Percentiles rank a stretch among this genome's conserved stretches.
phyloP scores from a whole-genome alignment of 2,888 invertebrate genomes.

The Callyntrura sp. region DNA sequence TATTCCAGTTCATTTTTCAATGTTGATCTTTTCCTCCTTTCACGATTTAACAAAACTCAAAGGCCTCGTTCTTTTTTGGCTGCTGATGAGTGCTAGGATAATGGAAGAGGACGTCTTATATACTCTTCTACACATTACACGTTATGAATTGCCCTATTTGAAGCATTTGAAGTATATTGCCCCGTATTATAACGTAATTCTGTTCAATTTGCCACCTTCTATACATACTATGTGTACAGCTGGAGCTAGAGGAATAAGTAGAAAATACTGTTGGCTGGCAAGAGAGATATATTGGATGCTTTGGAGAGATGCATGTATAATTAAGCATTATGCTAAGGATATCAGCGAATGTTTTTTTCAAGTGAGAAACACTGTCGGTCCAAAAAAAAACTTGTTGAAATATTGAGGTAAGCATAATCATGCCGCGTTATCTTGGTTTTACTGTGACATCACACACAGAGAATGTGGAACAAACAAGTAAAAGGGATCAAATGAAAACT shows the following conservation, averaged over 20 bases:
- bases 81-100: background rate
- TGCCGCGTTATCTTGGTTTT: background rate
- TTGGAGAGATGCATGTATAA: background rate
- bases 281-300: background rate
- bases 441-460: background rate
- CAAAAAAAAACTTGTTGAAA: slow-evolving; percentile 41
- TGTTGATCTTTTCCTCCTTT: slow-evolving; percentile 81
- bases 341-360: background rate
- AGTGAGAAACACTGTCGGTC: slow-evolving; percentile 6
- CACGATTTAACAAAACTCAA: slow-evolving; percentile 77
- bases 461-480: background rate
- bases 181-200: background rate
- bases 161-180: background rate
- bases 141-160: no score
- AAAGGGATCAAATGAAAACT: background rate
- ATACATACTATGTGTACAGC: background rate
- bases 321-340: background rate
- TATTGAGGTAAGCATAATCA: background rate
- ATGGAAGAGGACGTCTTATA: background rate
- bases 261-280: background rate
- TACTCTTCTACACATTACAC: background rate
- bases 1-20: slow-evolving; percentile 84
- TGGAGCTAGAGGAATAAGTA: background rate
- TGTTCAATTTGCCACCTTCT: background rate
- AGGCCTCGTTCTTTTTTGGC: slow-evolving; percentile 11